Conservation (phyloP, 2,888 invertebrate genomes). For the Norana najaformis region DNA sequence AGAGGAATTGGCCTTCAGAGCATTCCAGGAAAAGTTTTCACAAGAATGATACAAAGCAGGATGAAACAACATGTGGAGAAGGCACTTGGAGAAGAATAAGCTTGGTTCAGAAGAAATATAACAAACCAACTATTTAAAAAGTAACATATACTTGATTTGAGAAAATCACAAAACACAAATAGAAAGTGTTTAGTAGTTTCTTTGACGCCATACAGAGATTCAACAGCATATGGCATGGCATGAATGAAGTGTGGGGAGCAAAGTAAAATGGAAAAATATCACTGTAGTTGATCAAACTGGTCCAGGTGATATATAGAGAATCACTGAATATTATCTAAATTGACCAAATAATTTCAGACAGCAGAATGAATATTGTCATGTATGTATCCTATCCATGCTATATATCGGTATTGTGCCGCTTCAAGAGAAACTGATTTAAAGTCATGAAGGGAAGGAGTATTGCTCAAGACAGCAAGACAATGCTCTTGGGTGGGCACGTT, state of each 20-base stretch:
- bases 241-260: background rate
- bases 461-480: too few species aligned
- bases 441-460: background rate
- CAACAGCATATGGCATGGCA: background rate
- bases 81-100: too few species aligned
- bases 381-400: background rate
- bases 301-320: background rate
- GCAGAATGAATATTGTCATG: background rate
- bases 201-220: background rate
- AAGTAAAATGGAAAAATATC: background rate
- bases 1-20: too few species aligned
- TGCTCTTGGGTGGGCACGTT: too few species aligned
- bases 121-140: too few species aligned
- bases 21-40: too few species aligned
- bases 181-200: too few species aligned
- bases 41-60: too few species aligned
- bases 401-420: background rate
- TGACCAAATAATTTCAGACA: background rate
- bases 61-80: too few species aligned
- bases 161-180: too few species aligned
- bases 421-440: background rate
- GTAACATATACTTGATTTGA: too few species aligned
- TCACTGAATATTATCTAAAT: background rate
- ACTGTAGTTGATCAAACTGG: background rate
- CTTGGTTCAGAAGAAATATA: too few species aligned